phyloP scores from a whole-genome alignment of 2,888 invertebrate species.

The Pandemis corylana region DNA sequence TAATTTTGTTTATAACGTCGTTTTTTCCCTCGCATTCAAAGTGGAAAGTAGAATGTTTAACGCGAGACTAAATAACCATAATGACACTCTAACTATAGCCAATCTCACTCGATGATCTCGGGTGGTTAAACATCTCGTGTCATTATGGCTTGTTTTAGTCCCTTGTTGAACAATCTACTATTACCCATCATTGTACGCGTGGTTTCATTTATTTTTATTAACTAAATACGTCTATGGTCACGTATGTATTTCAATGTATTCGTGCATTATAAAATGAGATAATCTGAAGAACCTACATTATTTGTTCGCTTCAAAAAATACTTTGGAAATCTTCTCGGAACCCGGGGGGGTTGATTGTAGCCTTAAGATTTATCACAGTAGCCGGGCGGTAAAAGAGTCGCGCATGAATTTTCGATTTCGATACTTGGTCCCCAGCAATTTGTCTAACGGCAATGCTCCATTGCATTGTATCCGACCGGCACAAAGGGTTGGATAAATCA shows the following conservation, averaged over 20 bases:
- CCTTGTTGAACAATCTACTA: too few relatives aligned
- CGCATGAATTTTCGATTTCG: conserved; percentile 68
- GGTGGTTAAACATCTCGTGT: too few relatives aligned
- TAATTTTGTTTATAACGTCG: too few relatives aligned
- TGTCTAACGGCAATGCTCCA: conserved; percentile 66
- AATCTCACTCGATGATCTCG: too few relatives aligned
- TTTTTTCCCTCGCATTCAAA: too few relatives aligned
- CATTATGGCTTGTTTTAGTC: too few relatives aligned
- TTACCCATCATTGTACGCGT: too few relatives aligned
- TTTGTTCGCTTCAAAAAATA: neutral
- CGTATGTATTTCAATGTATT: too few relatives aligned
- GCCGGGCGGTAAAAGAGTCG: conserved; percentile 49
- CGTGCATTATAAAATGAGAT: neutral
- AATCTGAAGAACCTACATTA: neutral
- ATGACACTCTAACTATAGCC: too few relatives aligned
- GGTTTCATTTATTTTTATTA: neutral
- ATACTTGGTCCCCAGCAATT: conserved; percentile 67
- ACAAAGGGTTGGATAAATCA: conserved; percentile 82
- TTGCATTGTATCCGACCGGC: conserved; percentile 59
- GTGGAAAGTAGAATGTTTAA: too few relatives aligned
- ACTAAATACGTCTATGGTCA: neutral
- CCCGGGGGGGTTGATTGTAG: neutral
- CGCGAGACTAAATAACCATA: too few relatives aligned
- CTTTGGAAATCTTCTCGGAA: neutral
- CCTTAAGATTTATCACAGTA: conserved; percentile 49